Conservation (phyloP, 2,797 vertebrate genomes). For the Artibeus jamaicensis region DNA sequence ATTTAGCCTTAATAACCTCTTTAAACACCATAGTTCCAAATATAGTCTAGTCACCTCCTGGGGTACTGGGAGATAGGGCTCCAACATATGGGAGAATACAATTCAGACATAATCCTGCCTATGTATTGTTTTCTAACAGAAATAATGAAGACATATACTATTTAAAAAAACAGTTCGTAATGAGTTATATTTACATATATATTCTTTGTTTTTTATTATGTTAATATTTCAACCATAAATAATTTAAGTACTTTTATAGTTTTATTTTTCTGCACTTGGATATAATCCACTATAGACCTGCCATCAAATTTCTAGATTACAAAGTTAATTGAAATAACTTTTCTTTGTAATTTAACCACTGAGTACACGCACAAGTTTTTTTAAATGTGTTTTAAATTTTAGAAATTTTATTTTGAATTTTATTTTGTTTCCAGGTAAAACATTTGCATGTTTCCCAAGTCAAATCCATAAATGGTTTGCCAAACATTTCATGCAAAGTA, state of each 20-base stretch:
- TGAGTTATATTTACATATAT: not conserved
- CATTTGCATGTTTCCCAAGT: not conserved
- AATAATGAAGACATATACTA: not conserved
- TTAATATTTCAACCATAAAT: not conserved
- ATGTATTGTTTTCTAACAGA: not conserved
- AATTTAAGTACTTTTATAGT: not conserved
- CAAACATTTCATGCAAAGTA: not conserved
- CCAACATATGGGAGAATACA: not conserved
- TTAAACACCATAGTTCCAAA: not conserved
- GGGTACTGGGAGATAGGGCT: not conserved
- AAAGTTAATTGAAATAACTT: not conserved
- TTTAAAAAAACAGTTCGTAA: not conserved
- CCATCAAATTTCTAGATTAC: not conserved
- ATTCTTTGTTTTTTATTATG: not conserved
- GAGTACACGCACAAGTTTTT: not conserved
- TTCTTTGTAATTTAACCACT: not conserved
- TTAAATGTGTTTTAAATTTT: not conserved
- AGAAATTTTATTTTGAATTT: not conserved
- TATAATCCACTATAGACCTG: not conserved
- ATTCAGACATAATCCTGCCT: not conserved
- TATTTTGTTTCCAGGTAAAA: not conserved
- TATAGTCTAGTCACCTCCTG: not conserved
- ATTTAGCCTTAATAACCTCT: not conserved
- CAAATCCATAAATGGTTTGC: not conserved
- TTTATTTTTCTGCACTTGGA: not conserved